A percentile compares a stretch with the other conserved stretches of the same genome.
Evolutionary conservation across 2,888 invertebrate genomes (phyloP).

Genomic region (Shargacucullia verbasci): DNA sequence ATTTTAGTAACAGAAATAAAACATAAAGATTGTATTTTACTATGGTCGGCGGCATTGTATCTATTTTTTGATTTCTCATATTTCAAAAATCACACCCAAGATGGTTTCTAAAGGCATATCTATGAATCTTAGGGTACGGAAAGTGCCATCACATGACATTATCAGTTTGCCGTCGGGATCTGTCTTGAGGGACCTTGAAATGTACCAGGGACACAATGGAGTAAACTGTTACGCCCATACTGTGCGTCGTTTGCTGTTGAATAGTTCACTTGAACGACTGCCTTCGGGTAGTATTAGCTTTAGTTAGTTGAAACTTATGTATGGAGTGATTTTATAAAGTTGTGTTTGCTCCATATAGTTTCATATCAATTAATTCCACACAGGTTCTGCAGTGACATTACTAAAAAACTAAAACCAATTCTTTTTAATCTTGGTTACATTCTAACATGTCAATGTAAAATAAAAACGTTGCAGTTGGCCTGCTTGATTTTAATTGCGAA

Average conservation of each 20-base stretch:
- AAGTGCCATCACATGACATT: slow-evolving; percentile 46
- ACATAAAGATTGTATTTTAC: slow-evolving; percentile 16
- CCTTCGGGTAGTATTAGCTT: slow-evolving; percentile 28
- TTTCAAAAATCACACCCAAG: slow-evolving; percentile 25
- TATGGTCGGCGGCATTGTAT: slow-evolving; percentile 19
- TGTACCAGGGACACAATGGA: slow-evolving; percentile 42
- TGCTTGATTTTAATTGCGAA: slow-evolving; percentile 6
- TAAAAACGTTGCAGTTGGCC: slow-evolving; percentile 2
- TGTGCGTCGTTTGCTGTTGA: slow-evolving; percentile 48
- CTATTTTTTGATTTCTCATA: slow-evolving; percentile 26
- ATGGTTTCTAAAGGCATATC: slow-evolving; percentile 21
- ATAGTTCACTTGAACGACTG: slow-evolving; percentile 37
- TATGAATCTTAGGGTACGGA: slow-evolving; percentile 50
- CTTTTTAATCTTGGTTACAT: slow-evolving; percentile 5
- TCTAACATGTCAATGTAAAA: not conserved
- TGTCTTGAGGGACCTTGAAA: slow-evolving; percentile 52
- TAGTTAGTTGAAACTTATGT: slow-evolving; percentile 28
- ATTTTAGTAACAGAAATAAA: slow-evolving; percentile 27
- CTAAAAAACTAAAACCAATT: too few relatives aligned
- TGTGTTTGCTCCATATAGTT: too few relatives aligned
- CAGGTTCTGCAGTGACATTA: too few relatives aligned
- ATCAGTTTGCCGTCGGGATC: slow-evolving; percentile 47
- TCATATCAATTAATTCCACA: too few relatives aligned
- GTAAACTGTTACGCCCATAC: slow-evolving; percentile 42
- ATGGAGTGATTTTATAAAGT: too few relatives aligned